These are phyloP conservation scores for Myrmecophaga tridactyla DNA, from an alignment of 2,113 vertebrate genomes.

Conservation along the genomic window DNA sequence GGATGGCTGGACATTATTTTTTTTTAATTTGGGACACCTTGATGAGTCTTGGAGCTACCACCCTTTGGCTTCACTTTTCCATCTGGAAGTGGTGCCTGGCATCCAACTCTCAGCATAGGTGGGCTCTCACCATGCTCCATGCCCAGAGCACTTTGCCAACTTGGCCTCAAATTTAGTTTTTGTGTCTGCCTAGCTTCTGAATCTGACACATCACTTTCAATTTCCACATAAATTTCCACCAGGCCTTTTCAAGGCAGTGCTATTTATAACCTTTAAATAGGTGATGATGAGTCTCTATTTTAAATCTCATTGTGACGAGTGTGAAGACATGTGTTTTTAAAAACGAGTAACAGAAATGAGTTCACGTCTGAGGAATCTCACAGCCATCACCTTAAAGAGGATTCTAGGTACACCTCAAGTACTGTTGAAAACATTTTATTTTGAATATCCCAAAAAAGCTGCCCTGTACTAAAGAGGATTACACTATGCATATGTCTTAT, in stretches of 20 bases:
- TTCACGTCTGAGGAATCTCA: conserved; percentile 46
- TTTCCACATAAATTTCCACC: not conserved
- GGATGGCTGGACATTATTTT: not conserved
- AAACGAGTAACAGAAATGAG: conserved; percentile 42
- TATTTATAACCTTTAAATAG: conserved; percentile 53
- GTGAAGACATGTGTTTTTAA: conserved; percentile 35
- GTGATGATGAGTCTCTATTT: conserved; percentile 46
- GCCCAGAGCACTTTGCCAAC: not conserved
- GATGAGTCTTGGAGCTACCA: not conserved
- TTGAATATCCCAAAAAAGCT: not conserved
- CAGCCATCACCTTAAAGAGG: not conserved
- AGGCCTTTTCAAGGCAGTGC: conserved; percentile 39
- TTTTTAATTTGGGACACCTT: not conserved
- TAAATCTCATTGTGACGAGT: conserved; percentile 29
- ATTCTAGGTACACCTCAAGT: conserved; percentile 4
- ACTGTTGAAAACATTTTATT: not conserved
- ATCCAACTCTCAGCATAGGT: not conserved
- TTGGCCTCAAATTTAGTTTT: not conserved
- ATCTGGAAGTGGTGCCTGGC: not conserved
- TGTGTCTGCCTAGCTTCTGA: not conserved
- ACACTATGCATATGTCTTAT: not conserved
- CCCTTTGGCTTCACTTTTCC: not conserved
- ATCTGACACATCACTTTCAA: not conserved
- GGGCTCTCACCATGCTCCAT: not conserved
- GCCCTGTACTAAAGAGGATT: not conserved